A percentile compares a stretch with the other conserved stretches of the same genome.
phyloP scores from a whole-genome alignment of 2,113 vertebrate species.

The Otis tarda region DNA sequence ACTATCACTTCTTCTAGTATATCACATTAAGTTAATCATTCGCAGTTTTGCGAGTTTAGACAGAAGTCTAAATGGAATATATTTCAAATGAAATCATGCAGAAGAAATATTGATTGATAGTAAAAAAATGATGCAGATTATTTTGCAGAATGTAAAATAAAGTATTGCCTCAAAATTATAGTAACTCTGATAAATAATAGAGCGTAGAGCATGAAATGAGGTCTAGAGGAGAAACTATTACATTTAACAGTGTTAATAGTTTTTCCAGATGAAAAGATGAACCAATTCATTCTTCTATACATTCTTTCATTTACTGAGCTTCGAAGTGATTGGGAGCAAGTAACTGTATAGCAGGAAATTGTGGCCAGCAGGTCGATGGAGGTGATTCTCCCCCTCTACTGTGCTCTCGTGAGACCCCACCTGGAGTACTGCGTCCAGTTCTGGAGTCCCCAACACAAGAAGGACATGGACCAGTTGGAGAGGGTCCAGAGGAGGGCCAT shows the following conservation, averaged over 20 bases:
- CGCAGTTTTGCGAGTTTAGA: neutral
- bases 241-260: neutral
- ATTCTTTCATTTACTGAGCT: neutral
- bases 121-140: neutral
- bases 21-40: neutral
- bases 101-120: neutral
- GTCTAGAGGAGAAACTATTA: neutral
- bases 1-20: neutral
- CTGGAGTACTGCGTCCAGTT: too few species aligned
- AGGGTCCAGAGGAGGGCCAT: too few species aligned
- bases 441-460: too few species aligned
- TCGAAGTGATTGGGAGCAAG: neutral
- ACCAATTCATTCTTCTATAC: neutral
- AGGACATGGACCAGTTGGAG: too few species aligned
- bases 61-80: neutral
- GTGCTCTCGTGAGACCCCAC: too few species aligned
- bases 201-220: neutral
- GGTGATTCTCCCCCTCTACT: too few species aligned
- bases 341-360: neutral
- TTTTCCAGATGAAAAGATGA: neutral
- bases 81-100: neutral
- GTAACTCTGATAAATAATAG: neutral
- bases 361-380: neutral
- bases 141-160: neutral
- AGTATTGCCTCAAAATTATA: neutral